Conservation (phyloP, 2,113 vertebrate genomes). For the Poeciliopsis prolifica region DNA sequence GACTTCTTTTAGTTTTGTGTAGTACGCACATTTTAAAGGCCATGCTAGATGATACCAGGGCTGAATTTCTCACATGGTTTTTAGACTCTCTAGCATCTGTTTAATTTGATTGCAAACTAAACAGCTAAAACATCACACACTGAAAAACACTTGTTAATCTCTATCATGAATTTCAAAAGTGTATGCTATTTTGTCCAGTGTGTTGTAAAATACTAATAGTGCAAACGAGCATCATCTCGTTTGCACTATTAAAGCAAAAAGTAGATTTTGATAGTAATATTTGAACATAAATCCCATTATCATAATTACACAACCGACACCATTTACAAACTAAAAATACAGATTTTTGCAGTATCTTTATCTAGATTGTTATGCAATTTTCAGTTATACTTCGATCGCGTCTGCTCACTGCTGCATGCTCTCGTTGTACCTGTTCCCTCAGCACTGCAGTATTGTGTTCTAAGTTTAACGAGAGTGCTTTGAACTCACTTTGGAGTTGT, state of each 20-base stretch:
- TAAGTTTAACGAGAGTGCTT: constrained; percentile 81
- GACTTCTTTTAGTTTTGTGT: not conserved
- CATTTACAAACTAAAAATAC: constrained; percentile 46
- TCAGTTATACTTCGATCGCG: constrained; percentile 51
- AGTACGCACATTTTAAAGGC: too few species aligned
- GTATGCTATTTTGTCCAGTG: too few species aligned
- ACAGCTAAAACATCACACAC: too few species aligned
- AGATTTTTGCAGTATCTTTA: constrained; percentile 45
- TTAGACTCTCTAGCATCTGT: too few species aligned
- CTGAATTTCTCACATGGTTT: too few species aligned
- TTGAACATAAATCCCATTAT: not conserved
- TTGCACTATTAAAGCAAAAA: not conserved
- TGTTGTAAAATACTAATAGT: too few species aligned
- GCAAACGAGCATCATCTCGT: too few species aligned
- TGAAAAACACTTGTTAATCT: too few species aligned
- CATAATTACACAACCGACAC: constrained; percentile 30
- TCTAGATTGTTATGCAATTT: constrained; percentile 52
- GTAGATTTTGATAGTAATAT: not conserved
- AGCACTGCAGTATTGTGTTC: constrained; percentile 73
- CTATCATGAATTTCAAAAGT: too few species aligned
- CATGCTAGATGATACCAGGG: too few species aligned
- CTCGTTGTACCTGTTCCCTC: constrained; percentile 61
- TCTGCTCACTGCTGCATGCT: constrained; percentile 45
- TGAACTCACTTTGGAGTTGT: constrained; percentile 80
- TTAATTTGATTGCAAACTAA: too few species aligned